phyloP scores from a whole-genome alignment of 1,140 invertebrate genomes.

The Drosophila sp. region DNA sequence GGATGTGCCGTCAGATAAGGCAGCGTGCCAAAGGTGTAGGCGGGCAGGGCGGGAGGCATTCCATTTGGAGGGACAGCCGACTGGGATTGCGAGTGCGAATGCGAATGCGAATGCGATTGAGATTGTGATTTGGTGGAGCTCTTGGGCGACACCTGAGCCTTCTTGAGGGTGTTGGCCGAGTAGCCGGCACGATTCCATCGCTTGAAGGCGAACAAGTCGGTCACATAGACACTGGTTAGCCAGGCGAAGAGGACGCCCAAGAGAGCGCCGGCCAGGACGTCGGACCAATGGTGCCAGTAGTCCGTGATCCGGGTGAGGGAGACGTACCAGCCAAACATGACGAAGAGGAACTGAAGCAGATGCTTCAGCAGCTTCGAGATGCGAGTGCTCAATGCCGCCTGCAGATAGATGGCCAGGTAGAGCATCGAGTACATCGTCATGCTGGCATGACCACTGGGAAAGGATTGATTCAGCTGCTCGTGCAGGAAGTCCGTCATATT shows the following conservation, averaged over 20 bases:
- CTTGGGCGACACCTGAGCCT: slow-evolving; percentile 67
- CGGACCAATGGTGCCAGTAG: slow-evolving; percentile 97
- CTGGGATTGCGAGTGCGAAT: slow-evolving; percentile 10
- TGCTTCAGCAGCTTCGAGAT: slow-evolving; percentile 91
- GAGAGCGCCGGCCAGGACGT: slow-evolving; percentile 86
- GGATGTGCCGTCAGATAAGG: slow-evolving; percentile 76
- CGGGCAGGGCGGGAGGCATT: slow-evolving; percentile 61
- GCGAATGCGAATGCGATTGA: slow-evolving; percentile 12
- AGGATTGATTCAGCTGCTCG: slow-evolving; percentile 91
- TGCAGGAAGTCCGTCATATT: slow-evolving; percentile 85
- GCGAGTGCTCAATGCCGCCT: slow-evolving; percentile 89
- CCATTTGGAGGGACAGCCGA: slow-evolving; percentile 6
- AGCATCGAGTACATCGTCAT: slow-evolving; percentile 92
- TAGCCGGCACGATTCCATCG: slow-evolving; percentile 57
- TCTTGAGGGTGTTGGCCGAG: slow-evolving; percentile 60
- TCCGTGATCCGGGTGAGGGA: slow-evolving; percentile 94
- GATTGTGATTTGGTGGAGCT: slow-evolving; percentile 60
- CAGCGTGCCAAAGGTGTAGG: slow-evolving; percentile 77
- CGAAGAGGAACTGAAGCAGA: slow-evolving; percentile 89
- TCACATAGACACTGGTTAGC: slow-evolving; percentile 84
- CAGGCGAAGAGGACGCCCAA: slow-evolving; percentile 86
- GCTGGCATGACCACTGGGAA: slow-evolving; percentile 92
- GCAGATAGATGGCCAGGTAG: slow-evolving; percentile 93
- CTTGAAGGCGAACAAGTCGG: slow-evolving; percentile 68
- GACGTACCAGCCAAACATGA: slow-evolving; percentile 92